Base-by-base conservation (phyloP, 2,888 invertebrate species). In the Dryococelus australis region DNA sequence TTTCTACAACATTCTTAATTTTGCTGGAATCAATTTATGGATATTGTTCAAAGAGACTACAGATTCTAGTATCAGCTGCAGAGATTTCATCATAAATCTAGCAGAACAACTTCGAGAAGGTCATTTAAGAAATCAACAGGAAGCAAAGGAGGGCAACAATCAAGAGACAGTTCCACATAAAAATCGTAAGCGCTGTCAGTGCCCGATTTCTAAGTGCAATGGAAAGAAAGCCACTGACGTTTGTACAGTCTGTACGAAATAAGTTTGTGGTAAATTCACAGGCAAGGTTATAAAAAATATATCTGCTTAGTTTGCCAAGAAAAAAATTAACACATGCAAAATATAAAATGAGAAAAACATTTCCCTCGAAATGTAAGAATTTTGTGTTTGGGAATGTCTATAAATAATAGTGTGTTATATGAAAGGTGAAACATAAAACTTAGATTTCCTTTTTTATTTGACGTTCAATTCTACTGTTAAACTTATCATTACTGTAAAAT, bases 61-160 rank as follows among this genome's bases (percentile, higher is more conserved):
- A 65, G 65, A 20, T 65, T 65, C 0, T 65, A 65, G 65, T 65
- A 65, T 65, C 65, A 65, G 65, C 65, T 24, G 24, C 65, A 65
- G 10, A 65, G 65, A n/a, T 65, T 65, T 65, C n/a, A 65, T 65
- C 10, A 65, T 65, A n/a, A 65, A 65, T 8, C 65, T 65, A 65
- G 65, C 65, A 65, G 65, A 65, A n/a, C 65, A 65, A 65, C 65
- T 65, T 65, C 65, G 65, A 65, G 65, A 65, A 24, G 65, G 65
- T n/a, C 65, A 65, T 65, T 24, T 65, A 24, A 24, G 65, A 65
- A 65, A 65, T 65, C n/a, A 24, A 24, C 20, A n/a, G 8, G 65
- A 65, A 65, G n/a, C 65, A 20, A n/a, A 1, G n/a, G 65, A 65
- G n/a, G 2, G 65, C 65, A 65, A 10, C 65, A 65, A 65, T n/a